Evolutionary conservation across 2,113 vertebrate species (phyloP).

Genomic region (Hypocryptadius cinnamomeus): DNA sequence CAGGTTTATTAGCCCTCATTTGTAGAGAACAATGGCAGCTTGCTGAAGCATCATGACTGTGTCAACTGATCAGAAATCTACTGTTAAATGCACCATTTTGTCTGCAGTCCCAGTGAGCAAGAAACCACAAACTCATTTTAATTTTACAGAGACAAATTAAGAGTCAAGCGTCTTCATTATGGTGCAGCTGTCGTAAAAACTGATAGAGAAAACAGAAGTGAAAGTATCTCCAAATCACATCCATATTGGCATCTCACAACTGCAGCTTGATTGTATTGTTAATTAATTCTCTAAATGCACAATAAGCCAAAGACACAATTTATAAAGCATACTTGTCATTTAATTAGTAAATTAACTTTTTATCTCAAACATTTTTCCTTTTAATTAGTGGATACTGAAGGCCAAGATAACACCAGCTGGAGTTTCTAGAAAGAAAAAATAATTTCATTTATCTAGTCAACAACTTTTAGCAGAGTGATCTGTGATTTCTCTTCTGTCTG

Average conservation of each 20-base stretch:
- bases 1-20: neutral
- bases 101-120: conserved; percentile 3
- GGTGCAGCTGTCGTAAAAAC: conserved; percentile 24
- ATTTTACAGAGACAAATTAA: conserved; percentile 60
- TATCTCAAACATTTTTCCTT: conserved; percentile 60
- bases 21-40: conserved; percentile 2
- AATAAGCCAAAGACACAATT: conserved; percentile 67
- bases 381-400: conserved; percentile 69
- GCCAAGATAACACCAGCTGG: conserved; percentile 64
- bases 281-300: conserved; percentile 72
- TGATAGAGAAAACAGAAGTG: conserved; percentile 53
- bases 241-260: conserved; percentile 63
- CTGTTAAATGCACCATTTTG: conserved; percentile 29
- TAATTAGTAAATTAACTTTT: conserved; percentile 73
- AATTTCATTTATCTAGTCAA: conserved; percentile 52
- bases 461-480: conserved; percentile 30
- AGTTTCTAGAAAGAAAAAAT: conserved; percentile 38
- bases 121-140: conserved; percentile 50
- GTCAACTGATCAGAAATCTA: neutral
- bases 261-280: conserved; percentile 63
- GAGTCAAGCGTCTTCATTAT: conserved; percentile 51
- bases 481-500: neutral
- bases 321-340: conserved; percentile 62
- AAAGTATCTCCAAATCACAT: conserved; percentile 58
- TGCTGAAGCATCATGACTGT: neutral